Conservation (phyloP, 2,797 vertebrate genomes). For the Tenualosa thibaudeaui region DNA sequence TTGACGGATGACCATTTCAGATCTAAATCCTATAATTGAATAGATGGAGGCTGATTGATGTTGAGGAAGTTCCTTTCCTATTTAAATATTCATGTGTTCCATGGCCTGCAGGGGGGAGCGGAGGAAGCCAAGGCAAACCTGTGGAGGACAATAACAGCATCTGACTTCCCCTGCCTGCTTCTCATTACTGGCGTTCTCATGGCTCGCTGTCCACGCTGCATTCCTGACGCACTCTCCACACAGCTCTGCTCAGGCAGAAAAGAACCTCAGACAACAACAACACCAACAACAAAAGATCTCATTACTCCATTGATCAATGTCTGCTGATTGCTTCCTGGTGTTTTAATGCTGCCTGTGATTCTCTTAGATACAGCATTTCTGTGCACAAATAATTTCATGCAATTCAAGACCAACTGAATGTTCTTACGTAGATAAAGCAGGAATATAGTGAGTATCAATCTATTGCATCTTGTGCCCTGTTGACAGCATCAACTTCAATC, state of each 20-base stretch:
- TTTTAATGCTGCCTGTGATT: not conserved
- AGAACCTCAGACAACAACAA: not conserved
- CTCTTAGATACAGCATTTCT: not conserved
- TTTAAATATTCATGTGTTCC: constrained; percentile 76
- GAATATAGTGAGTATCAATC: not conserved
- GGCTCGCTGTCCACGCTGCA: constrained; percentile 54
- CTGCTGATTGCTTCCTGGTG: not conserved
- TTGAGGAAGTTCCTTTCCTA: constrained; percentile 71
- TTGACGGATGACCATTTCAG: constrained; percentile 63
- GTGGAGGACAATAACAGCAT: constrained; percentile 66
- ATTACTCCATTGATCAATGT: constrained; percentile 1
- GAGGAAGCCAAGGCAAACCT: constrained; percentile 67
- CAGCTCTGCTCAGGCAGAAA: not conserved
- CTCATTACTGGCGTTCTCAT: constrained; percentile 66
- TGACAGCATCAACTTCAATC: not conserved
- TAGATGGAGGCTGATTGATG: constrained; percentile 77
- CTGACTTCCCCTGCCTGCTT: constrained; percentile 68
- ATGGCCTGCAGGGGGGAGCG: constrained; percentile 66
- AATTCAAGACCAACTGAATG: not conserved
- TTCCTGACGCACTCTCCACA: not conserved
- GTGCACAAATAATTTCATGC: not conserved
- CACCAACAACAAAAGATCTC: not conserved
- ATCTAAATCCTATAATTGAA: constrained; percentile 71
- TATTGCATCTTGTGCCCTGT: not conserved
- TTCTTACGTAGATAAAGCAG: not conserved